Evolutionary conservation across 2,888 invertebrate genomes (phyloP), one percentile per base, ranked within the genome.

Genomic region (Eutolmus rufibarbis): DNA sequence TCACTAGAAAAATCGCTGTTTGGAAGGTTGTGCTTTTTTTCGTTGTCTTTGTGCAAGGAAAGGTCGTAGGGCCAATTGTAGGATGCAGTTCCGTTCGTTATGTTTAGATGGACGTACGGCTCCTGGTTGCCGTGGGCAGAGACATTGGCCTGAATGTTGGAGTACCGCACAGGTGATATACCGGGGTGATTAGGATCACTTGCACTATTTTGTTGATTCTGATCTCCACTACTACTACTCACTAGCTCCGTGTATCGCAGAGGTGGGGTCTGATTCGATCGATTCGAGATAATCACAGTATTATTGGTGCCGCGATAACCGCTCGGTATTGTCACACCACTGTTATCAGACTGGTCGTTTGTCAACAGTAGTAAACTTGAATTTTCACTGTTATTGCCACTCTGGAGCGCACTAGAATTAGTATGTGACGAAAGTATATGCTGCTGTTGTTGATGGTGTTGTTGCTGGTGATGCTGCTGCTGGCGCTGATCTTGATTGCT

Each of bases 251-350:
- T 88, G 74, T 88, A 88, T 12, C 88, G 87, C 46, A 88, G 56
- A 19, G 88, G 87, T 16, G 87, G 79, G n/a, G 88, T 87, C 37
- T 85, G 85, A 74, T 85, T 85, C 43, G 85, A 74, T 16, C 88
- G 86, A 84, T 81, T 88, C 66, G 92, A 89, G 89, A 91, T 92
- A 57, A 92, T 92, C 87, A 92, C 92, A 56, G 92, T 92, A 89
- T 92, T 92, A 88, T 92, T 91, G 40, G 91, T 89, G 66, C 92
- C 92, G 82, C 92, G 92, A 90, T 92, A 92, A 90, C 91, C 91
- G 87, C 90, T 89, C 12, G 92, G 92, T 78, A 91, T 57, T 28
- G 89, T 89, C 82, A 89, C 89, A 40, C 88, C 56, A 40, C 88
- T 88, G 28, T 74, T 89, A 85, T 88, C 88, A 5, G 82, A 76